Percentiles rank a stretch among this genome's conserved stretches.
These are phyloP conservation scores for Orbicella faveolata DNA, from an alignment of 64 coral and sea anemone genomes.

Conservation along the genomic window DNA sequence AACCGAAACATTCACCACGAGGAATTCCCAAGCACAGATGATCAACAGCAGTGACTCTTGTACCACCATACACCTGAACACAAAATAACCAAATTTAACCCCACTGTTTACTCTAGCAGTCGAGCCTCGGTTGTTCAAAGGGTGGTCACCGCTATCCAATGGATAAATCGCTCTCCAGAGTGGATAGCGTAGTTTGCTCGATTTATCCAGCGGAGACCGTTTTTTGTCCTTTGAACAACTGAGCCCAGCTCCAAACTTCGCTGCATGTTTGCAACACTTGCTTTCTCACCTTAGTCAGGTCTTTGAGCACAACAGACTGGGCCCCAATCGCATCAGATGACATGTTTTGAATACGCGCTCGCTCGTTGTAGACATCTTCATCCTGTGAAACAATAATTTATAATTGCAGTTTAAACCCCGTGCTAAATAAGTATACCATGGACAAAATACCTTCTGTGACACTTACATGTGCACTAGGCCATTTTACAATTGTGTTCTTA, in stretches of 20 bases:
- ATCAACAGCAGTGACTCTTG: slow-evolving; percentile 85
- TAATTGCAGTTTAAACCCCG: neutral
- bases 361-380: slow-evolving; percentile 65
- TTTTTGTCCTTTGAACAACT: too few relatives aligned
- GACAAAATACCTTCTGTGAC: too few relatives aligned
- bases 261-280: neutral
- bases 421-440: neutral
- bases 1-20: slow-evolving; percentile 91
- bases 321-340: slow-evolving; percentile 13
- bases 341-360: slow-evolving; percentile 48
- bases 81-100: neutral
- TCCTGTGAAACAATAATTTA: slow-evolving; percentile 36
- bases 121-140: too few relatives aligned
- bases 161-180: too few relatives aligned
- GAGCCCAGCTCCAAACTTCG: too few relatives aligned
- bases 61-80: slow-evolving; percentile 85
- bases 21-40: slow-evolving; percentile 89
- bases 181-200: too few relatives aligned
- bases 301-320: slow-evolving; percentile 74
- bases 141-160: too few relatives aligned
- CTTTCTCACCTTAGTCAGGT: slow-evolving; percentile 73
- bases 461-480: too few relatives aligned
- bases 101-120: neutral
- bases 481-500: too few relatives aligned
- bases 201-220: too few relatives aligned